Base-by-base conservation (phyloP, 1,140 invertebrate genomes). In the Saxidomus purpurata region DNA sequence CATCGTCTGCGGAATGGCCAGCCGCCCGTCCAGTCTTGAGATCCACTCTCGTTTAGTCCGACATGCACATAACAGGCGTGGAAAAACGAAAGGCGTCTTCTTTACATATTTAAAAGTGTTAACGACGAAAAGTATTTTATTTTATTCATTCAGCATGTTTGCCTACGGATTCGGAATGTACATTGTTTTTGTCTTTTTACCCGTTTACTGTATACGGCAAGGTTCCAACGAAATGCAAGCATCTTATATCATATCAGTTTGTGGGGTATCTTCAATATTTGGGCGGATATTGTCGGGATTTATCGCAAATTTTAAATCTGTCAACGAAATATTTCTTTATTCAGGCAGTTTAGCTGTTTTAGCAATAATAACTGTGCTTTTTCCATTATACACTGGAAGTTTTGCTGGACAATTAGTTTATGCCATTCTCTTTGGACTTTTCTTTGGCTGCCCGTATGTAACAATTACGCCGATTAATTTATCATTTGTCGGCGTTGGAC, bases 131-230 rank as follows among this genome's bases (percentile, higher is more conserved):
- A 47, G 34, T 17, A 59, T 82, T 38, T 9, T 67, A n/a, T 82
- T n/a, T 47, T 63, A 63, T 28, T 38, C 55, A 8, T 43, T 82
- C 6, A 82, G 80, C 34, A 82, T 82, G 80, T 63, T 82, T 28
- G 19, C 36, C 0, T 82, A 43, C 28, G 52, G 80, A 9, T 63
- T 43, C 15, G 80, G 80, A 11, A 63, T 82, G 80, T 82, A 82
- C 22, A 82, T 67, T 22, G 49, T 82, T 11, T 67, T 82, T 47
- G 55, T 82, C 0, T 82, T 40, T 67, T 82, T 82, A 49, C 80
- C 80, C 0, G 47, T 43, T 40, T 82, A 63, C 47, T 82, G 80
- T 59, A 82, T 82, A 25, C 34, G n/a, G 15, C 55, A 82, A 28
- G 80, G 80, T 6, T 31, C 34, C 0, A 82, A 2, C 49, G 80